A percentile compares a stretch with the other conserved stretches of the same genome.
Evolutionary conservation across 2,888 invertebrate genomes (phyloP).

Genomic region (Oscheius onirici): DNA sequence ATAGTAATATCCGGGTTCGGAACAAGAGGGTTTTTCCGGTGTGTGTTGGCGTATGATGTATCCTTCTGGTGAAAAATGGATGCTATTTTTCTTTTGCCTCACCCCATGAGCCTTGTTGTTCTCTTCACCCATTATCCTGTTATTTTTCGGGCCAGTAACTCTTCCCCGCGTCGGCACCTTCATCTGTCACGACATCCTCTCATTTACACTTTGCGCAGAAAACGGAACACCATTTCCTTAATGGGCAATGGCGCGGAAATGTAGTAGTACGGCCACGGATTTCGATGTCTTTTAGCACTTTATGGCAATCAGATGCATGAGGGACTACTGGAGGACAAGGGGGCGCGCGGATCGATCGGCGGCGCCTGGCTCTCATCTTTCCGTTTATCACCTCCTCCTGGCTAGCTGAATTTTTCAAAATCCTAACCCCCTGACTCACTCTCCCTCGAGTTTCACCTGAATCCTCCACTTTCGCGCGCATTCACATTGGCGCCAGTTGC

Average conservation of each 20-base stretch:
- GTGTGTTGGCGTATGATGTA: no score
- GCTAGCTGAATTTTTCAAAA: constrained; percentile 25
- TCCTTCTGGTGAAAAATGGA: no score
- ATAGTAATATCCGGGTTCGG: no score
- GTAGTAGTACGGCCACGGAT: constrained; percentile 18
- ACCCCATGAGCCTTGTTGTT: neutral
- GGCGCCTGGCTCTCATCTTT: constrained; percentile 33
- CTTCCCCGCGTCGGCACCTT: neutral
- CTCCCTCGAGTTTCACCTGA: neutral
- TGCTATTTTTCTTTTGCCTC: no score
- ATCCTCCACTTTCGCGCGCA: neutral
- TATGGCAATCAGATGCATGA: constrained; percentile 31
- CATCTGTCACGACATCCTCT: constrained; percentile 3
- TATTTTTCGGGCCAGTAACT: constrained; percentile 13
- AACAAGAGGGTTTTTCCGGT: no score
- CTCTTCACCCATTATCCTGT: neutral
- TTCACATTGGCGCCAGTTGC: constrained; percentile 5
- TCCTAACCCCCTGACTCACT: neutral
- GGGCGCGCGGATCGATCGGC: constrained; percentile 31
- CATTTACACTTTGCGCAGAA: neutral
- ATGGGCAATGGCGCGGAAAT: constrained; percentile 3
- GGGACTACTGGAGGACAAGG: constrained; percentile 24
- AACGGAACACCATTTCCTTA: neutral
- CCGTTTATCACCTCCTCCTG: constrained; percentile 33
- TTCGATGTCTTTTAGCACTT: constrained; percentile 29